Percentiles rank a stretch among this genome's conserved stretches.
These are phyloP conservation scores for Pangasius larnaudii DNA, from an alignment of 2,797 vertebrate species.

Conservation along the genomic window DNA sequence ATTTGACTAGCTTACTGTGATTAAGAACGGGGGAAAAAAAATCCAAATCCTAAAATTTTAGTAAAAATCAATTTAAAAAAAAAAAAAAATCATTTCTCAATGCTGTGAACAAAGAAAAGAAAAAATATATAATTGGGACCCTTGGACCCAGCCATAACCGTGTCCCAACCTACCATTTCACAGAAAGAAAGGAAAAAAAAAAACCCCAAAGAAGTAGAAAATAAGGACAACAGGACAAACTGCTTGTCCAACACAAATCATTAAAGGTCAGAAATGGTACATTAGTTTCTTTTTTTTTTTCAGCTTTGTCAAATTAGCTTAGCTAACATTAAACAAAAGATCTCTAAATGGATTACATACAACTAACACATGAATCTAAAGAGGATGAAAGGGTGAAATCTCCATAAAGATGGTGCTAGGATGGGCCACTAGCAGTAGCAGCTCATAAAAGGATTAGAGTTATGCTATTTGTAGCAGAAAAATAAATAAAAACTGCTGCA, in stretches of 20 bases:
- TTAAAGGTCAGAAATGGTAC: slow-evolving; percentile 61
- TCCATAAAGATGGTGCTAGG: slow-evolving; percentile 56
- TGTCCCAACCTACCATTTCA: slow-evolving; percentile 54
- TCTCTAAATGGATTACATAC: slow-evolving; percentile 62
- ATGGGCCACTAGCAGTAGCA: slow-evolving; percentile 65
- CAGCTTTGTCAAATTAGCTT: slow-evolving; percentile 46
- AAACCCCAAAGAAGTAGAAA: slow-evolving; percentile 39
- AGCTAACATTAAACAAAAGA: slow-evolving; percentile 60
- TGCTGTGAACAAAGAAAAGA: slow-evolving; percentile 65
- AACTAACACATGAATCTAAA: slow-evolving; percentile 61
- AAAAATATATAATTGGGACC: slow-evolving; percentile 67
- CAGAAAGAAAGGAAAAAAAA: slow-evolving; percentile 59
- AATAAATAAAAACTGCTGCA: slow-evolving; percentile 93
- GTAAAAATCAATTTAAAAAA: slow-evolving; percentile 57
- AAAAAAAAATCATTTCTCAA: slow-evolving; percentile 44
- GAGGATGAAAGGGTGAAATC: slow-evolving; percentile 58
- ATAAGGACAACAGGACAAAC: slow-evolving; percentile 56
- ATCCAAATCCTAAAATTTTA: slow-evolving; percentile 51
- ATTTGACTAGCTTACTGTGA: slow-evolving; percentile 45
- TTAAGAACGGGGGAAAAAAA: slow-evolving; percentile 55
- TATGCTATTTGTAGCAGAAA: slow-evolving; percentile 73
- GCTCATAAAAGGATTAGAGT: slow-evolving; percentile 76
- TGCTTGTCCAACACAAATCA: slow-evolving; percentile 67
- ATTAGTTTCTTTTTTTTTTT: slow-evolving; percentile 54
- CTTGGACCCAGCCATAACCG: slow-evolving; percentile 57